Evolutionary conservation across 1,140 invertebrate species (phyloP).

Genomic region (Drosophila malerkotliana): DNA sequence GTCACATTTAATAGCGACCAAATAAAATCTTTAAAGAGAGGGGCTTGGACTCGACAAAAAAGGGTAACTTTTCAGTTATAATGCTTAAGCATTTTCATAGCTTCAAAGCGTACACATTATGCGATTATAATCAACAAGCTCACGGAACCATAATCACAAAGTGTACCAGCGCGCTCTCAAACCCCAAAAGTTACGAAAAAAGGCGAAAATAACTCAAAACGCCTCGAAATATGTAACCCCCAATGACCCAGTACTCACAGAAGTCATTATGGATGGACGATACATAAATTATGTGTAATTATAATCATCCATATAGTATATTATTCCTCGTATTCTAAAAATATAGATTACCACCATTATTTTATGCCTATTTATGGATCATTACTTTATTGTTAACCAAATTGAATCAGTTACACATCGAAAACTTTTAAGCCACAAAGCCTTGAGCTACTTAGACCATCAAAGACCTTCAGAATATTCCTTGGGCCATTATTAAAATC

Average conservation of each 20-base stretch:
- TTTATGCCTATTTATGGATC: slow-evolving; percentile 33
- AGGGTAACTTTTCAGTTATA: not conserved
- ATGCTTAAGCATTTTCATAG: not conserved
- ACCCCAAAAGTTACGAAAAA: not conserved
- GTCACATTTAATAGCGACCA: not conserved
- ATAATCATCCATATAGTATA: slow-evolving; percentile 17
- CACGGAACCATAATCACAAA: not conserved
- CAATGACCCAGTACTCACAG: slow-evolving; percentile 4
- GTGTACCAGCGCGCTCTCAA: not conserved
- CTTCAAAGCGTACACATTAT: slow-evolving; percentile 12
- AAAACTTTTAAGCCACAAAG: slow-evolving; percentile 3
- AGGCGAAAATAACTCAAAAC: slow-evolving; percentile 2
- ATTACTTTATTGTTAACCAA: slow-evolving; percentile 11
- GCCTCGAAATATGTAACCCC: slow-evolving; percentile 8
- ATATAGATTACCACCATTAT: not conserved
- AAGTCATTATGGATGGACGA: slow-evolving; percentile 32
- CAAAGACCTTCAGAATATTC: too few species aligned
- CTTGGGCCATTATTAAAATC: not conserved
- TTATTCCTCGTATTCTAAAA: slow-evolving; percentile 11
- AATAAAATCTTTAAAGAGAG: too few species aligned
- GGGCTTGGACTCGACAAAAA: not conserved
- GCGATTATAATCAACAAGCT: slow-evolving; percentile 27
- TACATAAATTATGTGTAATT: slow-evolving; percentile 50
- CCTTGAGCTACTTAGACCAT: slow-evolving; percentile 29
- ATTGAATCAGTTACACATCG: slow-evolving; percentile 9